Base-by-base conservation (phyloP, 2,113 vertebrate species). In the Grallaria varia region DNA sequence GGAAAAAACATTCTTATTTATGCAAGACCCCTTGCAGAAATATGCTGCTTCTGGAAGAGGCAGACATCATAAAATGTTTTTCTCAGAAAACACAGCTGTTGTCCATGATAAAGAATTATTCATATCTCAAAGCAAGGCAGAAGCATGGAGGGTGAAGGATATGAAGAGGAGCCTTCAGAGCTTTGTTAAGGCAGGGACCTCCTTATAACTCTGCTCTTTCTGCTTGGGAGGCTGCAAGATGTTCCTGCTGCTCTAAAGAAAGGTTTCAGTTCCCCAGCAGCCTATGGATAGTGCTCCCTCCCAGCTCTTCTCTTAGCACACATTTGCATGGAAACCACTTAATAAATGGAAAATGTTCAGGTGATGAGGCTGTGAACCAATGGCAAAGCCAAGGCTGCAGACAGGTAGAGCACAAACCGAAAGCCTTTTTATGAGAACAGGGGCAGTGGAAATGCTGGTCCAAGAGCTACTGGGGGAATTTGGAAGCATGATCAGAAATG, bases 11-110 rank as follows among this genome's bases (percentile, higher is more conserved):
- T 14, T 33, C 35, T 75, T 84, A 64, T 89, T 95, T 91, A 90
- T 75, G 72, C 83, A 88, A 90, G 85, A 47, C 72, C 75, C 45
- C 87, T 83, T 55, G 42, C 42, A 93, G 85, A 91, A 93, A 74
- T 1, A 4, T 71, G 42, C 39, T 90, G 52, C 69, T 95, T 92
- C 75, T 88, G 52, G 87, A 83, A 76, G 55, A 90, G 44, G 64
- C 63, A 88, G 79, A 60, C 47, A 74, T 69, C 75, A 71, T 13
- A 73, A 86, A 77, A 50, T 23, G 42, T 55, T 91, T 80, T 91
- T 66, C n/a, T 63, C 49, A 53, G 84, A 73, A 95, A 90, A 77
- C 30, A 64, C 15, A 71, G 52, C 52, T 88, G 72, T 60, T 63
- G 45, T 58, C 79, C 82, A 78, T 42, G 75, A 67, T 52, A 80